These are phyloP conservation scores for Leptinotarsa defecta DNA, from an alignment of 1,140 invertebrate genomes.

Conservation along the genomic window DNA sequence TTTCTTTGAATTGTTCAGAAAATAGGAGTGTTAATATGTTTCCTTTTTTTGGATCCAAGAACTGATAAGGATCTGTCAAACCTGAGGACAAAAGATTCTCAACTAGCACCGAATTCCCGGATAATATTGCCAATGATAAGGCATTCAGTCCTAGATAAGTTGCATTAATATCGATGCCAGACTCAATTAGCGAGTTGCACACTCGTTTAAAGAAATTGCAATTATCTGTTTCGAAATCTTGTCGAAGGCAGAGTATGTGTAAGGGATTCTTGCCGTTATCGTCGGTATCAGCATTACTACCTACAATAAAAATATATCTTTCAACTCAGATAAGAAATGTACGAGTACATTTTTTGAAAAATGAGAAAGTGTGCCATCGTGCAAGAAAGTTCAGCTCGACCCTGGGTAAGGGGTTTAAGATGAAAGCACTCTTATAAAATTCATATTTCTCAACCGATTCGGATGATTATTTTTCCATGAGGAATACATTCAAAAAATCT, in stretches of 20 bases:
- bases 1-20: conserved; percentile 42
- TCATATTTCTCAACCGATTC: too few species aligned
- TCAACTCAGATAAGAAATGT: too few species aligned
- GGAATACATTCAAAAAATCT: too few species aligned
- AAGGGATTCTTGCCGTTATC: conserved; percentile 49
- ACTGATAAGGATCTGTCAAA: conserved; percentile 41
- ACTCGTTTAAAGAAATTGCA: conserved; percentile 33
- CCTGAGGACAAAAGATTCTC: conserved; percentile 36
- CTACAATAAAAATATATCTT: conserved; percentile 26
- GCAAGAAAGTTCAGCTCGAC: too few species aligned
- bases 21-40: conserved; percentile 45
- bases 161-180: conserved; percentile 32
- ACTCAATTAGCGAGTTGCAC: conserved; percentile 32
- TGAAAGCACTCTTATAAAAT: too few species aligned
- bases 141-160: conserved; percentile 49
- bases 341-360: too few species aligned
- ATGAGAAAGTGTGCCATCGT: too few species aligned
- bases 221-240: conserved; percentile 43
- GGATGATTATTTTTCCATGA: too few species aligned
- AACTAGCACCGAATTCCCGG: conserved; percentile 44
- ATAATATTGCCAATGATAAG: conserved; percentile 47
- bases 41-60: conserved; percentile 43
- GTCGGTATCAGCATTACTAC: conserved; percentile 27
- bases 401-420: too few species aligned
- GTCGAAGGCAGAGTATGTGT: conserved; percentile 46